Conservation (phyloP, 2,888 invertebrate genomes). For the Monoplex corrugatus region DNA sequence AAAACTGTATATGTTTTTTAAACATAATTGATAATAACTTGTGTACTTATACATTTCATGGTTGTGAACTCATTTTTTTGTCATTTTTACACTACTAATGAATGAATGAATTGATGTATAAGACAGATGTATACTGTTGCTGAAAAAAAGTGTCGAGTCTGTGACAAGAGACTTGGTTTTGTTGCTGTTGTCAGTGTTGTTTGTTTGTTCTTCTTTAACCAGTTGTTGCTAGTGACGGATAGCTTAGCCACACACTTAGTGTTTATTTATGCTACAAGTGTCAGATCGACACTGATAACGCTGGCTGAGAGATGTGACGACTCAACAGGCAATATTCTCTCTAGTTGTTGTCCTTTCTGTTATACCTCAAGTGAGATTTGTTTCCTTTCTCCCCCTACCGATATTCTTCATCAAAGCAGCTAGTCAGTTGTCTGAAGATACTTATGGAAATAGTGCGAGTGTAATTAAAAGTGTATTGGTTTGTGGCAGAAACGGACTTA, state of each 20-base stretch:
- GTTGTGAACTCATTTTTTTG: slow-evolving; percentile 5
- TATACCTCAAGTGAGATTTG: slow-evolving; percentile 21
- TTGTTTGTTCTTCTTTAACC: not conserved
- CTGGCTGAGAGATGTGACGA: not conserved
- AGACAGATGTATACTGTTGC: not conserved
- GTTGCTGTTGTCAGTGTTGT: not conserved
- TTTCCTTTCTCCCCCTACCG: not conserved
- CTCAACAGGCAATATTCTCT: slow-evolving; percentile 6
- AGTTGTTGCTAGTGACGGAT: not conserved
- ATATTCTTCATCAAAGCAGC: slow-evolving; percentile 35
- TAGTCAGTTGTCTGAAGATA: slow-evolving; percentile 9
- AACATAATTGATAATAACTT: not conserved
- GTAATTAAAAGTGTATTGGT: too few species aligned
- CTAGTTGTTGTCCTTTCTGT: not conserved
- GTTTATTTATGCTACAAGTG: not conserved
- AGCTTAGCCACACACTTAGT: not conserved
- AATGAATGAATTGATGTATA: not conserved
- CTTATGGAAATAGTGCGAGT: too few species aligned
- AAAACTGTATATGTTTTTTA: not conserved
- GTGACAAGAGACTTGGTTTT: not conserved
- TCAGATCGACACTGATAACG: not conserved
- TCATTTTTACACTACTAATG: not conserved
- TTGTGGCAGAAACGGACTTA: too few species aligned
- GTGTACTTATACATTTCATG: slow-evolving; percentile 36
- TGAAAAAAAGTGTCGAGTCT: not conserved